Evolutionary conservation across 2,888 invertebrate genomes (phyloP).

Genomic region (Mythimna lalbum): DNA sequence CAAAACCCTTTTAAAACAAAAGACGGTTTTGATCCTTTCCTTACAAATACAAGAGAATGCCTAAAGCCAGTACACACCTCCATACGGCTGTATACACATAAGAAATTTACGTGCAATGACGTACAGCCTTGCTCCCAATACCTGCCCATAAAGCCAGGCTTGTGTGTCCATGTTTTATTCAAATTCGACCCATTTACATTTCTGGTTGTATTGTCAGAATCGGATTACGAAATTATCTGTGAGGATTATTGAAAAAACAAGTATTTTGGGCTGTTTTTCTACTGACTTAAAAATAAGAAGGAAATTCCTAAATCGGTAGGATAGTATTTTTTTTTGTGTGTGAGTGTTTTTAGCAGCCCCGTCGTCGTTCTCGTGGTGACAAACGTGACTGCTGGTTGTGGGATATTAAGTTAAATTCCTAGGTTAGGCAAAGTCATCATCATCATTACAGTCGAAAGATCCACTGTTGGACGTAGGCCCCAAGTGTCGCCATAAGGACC

Average conservation of each 20-base stretch:
- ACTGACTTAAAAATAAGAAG: neutral
- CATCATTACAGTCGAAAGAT: too few species aligned
- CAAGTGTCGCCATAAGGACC: too few species aligned
- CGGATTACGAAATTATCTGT: neutral
- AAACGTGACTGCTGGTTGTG: too few species aligned
- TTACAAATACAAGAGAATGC: constrained; percentile 26
- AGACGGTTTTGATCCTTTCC: neutral
- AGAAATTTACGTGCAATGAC: constrained; percentile 55
- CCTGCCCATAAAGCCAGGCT: constrained; percentile 52
- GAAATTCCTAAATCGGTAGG: too few species aligned
- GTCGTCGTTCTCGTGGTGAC: too few species aligned
- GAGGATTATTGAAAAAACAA: constrained; percentile 44
- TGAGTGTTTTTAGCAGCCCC: neutral
- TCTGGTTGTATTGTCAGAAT: constrained; percentile 35
- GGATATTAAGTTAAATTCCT: too few species aligned
- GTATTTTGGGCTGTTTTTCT: neutral
- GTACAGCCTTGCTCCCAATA: constrained; percentile 49
- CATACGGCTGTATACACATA: constrained; percentile 28
- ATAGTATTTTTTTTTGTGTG: neutral
- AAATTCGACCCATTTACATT: constrained; percentile 62
- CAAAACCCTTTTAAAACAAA: neutral
- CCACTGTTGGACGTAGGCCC: too few species aligned
- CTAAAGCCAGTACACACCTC: constrained; percentile 26
- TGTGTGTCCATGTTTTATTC: constrained; percentile 64
- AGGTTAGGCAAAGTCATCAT: too few species aligned